Evolutionary conservation across 2,888 invertebrate species (phyloP), one percentile per base, ranked within the genome.

Genomic region (Allophyes oxyacanthae): DNA sequence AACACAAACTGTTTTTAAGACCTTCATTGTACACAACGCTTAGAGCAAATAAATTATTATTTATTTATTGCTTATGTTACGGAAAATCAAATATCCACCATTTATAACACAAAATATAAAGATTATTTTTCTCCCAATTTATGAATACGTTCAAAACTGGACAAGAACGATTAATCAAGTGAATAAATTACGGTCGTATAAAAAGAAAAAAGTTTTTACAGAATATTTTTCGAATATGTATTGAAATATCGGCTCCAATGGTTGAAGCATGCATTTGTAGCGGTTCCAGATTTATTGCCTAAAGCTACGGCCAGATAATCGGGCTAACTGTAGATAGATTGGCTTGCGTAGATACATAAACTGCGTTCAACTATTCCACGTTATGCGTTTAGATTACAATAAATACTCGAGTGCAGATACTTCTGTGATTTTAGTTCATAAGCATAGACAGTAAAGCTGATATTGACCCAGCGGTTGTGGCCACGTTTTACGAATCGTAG

Each of bases 131-230:
- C 37, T 37, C 28, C 33, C 3, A 20, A 49, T 49, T 41, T 6
- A 38, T 9, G n/a, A 42, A 56, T 42, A 56, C 40, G 28, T 43
- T 30, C 25, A 37, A 60, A 54, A 51, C 40, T 34, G 33, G 53
- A 48, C 45, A 30, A 28, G 13, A 54, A 30, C 56, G n/a, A 72
- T 73, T 61, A 32, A 64, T 72, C 74, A 67, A 52, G 32, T 9
- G 20, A 46, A 61, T 55, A 40, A 58, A 54, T 64, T 49, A 59
- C 48, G 53, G 54, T 28, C 38, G 40, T 43, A 54, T n/a, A 28
- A 6, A 34, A 15, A 14, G 34, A 37, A 51, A 57, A 59, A 57
- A 49, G 11, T 32, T 62, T 45, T 43, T n/a, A 20, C 20, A 33
- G 20, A 42, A 36, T 56, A 20, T 20, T 56, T 62, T 48, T 7